Base-by-base conservation (phyloP, 2,113 vertebrate species). In the Chascanopsetta lugubris region DNA sequence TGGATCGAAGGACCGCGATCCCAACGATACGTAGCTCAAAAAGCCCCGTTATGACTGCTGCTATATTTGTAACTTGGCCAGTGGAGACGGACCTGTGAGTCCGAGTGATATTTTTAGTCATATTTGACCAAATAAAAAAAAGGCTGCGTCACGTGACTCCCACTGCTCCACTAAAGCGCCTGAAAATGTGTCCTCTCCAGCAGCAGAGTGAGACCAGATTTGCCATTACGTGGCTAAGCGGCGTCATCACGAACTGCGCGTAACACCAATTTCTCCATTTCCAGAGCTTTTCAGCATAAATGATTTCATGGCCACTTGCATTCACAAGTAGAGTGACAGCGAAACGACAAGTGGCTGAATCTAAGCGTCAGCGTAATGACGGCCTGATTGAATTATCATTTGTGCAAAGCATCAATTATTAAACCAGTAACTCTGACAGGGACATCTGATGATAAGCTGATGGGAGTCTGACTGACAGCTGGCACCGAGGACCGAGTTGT, bases 401-500 rank as follows among this genome's bases (percentile, higher is more conserved):
- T 20, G 11, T 18, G 32, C 24, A 26, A 8, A 20, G 29, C 22
- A 36, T 50, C 22, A 69, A 54, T 20, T 12, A 24, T 46, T 47
- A 38, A 53, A 57, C 34, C 29, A 25, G 34, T 15, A 30, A 36
- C 17, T 43, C 29, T 55, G 22, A 48, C 67, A 42, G 43, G 42
- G 51, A 40, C 61, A 29, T 69, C 22, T 45, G 56, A 56, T 56
- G 36, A 30, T 49, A 40, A 32, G 22, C 9, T 57, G 21, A 11
- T 50, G 21, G n/a, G 48, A 18, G 45, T 69, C 13, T 46, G 50
- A 65, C 15, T 71, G 69, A 59, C 48, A 63, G 45, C 72, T 66
- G 36, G 54, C 47, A 12, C 22, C 20, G 29, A 46, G 40, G 46
- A 61, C 20, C 27, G 32, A 63, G 55, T 22, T 64, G 40, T 46